phyloP scores from a whole-genome alignment of 2,888 invertebrate genomes.

The Cylloceria caligata region DNA sequence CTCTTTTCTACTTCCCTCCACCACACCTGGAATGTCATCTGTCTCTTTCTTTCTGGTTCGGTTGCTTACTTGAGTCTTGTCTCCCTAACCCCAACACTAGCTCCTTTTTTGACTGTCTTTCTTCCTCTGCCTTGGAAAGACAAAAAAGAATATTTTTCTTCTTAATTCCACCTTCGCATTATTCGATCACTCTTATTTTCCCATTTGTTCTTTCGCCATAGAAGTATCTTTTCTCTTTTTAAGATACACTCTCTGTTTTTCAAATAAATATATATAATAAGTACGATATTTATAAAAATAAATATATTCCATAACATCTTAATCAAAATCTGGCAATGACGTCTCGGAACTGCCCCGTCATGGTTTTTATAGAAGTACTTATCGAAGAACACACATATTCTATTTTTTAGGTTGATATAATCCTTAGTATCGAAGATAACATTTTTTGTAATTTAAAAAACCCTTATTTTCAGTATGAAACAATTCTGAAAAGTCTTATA shows the following conservation, averaged over 20 bases:
- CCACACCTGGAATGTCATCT: slow-evolving; percentile 10
- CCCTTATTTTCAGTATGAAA: too few relatives aligned
- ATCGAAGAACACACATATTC: too few relatives aligned
- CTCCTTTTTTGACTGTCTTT: neutral
- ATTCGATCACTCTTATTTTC: slow-evolving; percentile 38
- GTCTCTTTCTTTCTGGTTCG: neutral
- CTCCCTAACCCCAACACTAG: slow-evolving; percentile 5
- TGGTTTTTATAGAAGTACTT: too few relatives aligned
- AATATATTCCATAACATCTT: too few relatives aligned
- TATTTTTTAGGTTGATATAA: too few relatives aligned
- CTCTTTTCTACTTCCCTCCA: slow-evolving; percentile 3
- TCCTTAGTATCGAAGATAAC: too few relatives aligned
- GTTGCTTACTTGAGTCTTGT: slow-evolving; percentile 1
- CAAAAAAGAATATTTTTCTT: slow-evolving; percentile 7
- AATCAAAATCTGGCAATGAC: too few relatives aligned
- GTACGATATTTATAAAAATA: neutral
- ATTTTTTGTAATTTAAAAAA: too few relatives aligned
- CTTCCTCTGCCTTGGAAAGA: slow-evolving; percentile 3
- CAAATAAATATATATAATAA: neutral
- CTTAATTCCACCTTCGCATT: slow-evolving; percentile 37
- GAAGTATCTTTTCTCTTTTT: slow-evolving; percentile 9
- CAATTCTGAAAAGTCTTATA: too few relatives aligned
- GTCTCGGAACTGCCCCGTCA: too few relatives aligned
- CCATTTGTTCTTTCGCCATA: slow-evolving; percentile 15
- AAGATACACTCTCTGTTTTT: neutral